Base-by-base conservation (phyloP, 2,113 vertebrate genomes). In the Ranitomeya imitator region DNA sequence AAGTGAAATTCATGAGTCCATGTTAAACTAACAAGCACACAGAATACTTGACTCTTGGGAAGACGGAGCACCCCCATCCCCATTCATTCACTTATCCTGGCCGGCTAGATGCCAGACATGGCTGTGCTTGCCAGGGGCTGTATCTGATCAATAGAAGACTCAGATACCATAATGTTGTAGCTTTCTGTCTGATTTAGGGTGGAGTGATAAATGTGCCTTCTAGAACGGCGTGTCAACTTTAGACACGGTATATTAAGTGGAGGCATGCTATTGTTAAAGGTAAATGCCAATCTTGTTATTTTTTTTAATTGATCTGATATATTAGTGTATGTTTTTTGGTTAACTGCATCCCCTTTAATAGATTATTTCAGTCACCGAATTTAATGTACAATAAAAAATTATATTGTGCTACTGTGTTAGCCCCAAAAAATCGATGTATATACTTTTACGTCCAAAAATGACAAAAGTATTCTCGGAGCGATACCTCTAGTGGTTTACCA, bases 1-100 rank as follows among this genome's bases (percentile, higher is more conserved):
- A 79, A 79, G 45, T 79, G 76, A 79, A 79, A 79, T 55, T 54
- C 76, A 79, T 79, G 51, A 19, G 76, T n/a, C 52, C 45, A 21
- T 71, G n/a, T 71, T 71, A 26, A 59, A 18, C 57, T 60, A 60
- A 81, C 15, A 80, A 21, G 55, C 54, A 21, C 16, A 18, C 55
- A 81, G 79, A 57, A 37, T 37, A 60, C 26, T 18, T 18, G 54
- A 60, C 57, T 59, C 26, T 23, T 52, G 59, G 80, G 37, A 65
- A 65, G 55, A 26, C 52, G 10, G 60, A 7, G 16, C 60, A 63
- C 2, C 31, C 16, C 80, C 26, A 7, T 7, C 54, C 15, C 26
- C 15, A 4, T 45, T 83, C 7, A 65, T 63, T 65, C 60, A 45
- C 60, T 83, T 69, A 84, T 84, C 37, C 37, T n/a, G 8, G n/a